Evolutionary conservation across 37 sponge, comb jelly and placozoan genomes (phyloP), one percentile per base, ranked within the genome.

Genomic region (Dysidea cf. avara): DNA sequence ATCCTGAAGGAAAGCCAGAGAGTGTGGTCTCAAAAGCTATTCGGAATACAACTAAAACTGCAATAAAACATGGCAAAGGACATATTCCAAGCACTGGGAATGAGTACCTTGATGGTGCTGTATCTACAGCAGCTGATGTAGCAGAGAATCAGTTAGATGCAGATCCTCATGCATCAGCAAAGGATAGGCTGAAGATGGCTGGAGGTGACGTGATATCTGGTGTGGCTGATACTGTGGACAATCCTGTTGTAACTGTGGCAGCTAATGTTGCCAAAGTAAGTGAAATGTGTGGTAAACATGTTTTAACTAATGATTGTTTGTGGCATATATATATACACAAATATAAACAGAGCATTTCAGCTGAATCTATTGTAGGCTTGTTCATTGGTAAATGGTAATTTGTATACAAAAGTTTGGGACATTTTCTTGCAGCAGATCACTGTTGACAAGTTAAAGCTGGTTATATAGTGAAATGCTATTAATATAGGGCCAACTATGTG

Each of bases 1-100:
- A 85, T 37, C 49, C 66, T n/a, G 86, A 85, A 31, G 86, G 86
- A 18, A 78, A 77, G 33, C 86, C 86, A 29, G 86, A 85, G 54
- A 26, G 65, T 13, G 26, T 28, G 1, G 61, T 54, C 12, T 85
- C 86, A 22, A 85, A 85, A 40, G 61, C 57, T n/a, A 61, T 71
- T 9, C 64, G 53, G 34, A 39, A 53, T 3, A 68, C 69, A 40
- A 49, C 86, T 2, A 85, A 85, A 31, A 11, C 73, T 17, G 80
- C 66, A 0, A 7, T 67, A 0, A 55, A 77, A 66, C 49, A 47
- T 13, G 25, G 47, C 2, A 67, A 43, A 12, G 47, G 12, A 13
- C 49, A 47, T 40, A 49, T 28, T 12, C 39, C 21, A 13, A 31
- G 24, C 2, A 40, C 68, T 39, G 68, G 49, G 28, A 13, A 28